phyloP scores from a whole-genome alignment of 2,888 invertebrate species.

The Drosophila vallismaia region DNA sequence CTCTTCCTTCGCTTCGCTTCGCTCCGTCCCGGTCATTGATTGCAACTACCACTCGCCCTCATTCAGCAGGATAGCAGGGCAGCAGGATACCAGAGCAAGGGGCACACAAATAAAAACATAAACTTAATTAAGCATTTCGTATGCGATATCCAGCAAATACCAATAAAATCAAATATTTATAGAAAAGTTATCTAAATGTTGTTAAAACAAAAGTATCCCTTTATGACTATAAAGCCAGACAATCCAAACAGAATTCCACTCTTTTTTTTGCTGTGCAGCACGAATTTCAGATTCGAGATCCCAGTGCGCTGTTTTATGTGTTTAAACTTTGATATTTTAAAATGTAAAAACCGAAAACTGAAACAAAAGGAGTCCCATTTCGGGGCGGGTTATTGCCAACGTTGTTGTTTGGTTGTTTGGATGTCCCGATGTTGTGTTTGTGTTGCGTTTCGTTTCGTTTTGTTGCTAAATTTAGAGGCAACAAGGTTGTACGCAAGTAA shows the following conservation, averaged over 20 bases:
- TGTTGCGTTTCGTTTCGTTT: conserved; percentile 30
- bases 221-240: not conserved
- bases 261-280: conserved; percentile 1
- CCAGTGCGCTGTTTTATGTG: conserved; percentile 53
- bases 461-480: conserved; percentile 64
- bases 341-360: conserved; percentile 40
- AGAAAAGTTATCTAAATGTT: not conserved
- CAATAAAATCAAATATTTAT: conserved; percentile 2
- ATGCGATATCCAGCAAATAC: not conserved
- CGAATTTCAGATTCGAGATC: conserved; percentile 6
- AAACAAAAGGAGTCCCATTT: conserved; percentile 42
- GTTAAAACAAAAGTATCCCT: not conserved
- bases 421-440: conserved; percentile 10
- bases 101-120: not conserved
- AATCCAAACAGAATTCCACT: not conserved
- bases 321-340: conserved; percentile 68
- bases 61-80: conserved; percentile 16
- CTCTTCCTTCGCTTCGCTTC: not conserved
- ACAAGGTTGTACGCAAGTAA: conserved; percentile 53
- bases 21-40: conserved; percentile 29
- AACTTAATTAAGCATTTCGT: not conserved
- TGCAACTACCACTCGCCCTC: conserved; percentile 19
- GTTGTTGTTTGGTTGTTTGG: conserved; percentile 21
- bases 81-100: conserved; percentile 17
- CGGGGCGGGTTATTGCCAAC: conserved; percentile 26